phyloP scores from a whole-genome alignment of 2,888 invertebrate species.

The Rhorus exstirpatorius region DNA sequence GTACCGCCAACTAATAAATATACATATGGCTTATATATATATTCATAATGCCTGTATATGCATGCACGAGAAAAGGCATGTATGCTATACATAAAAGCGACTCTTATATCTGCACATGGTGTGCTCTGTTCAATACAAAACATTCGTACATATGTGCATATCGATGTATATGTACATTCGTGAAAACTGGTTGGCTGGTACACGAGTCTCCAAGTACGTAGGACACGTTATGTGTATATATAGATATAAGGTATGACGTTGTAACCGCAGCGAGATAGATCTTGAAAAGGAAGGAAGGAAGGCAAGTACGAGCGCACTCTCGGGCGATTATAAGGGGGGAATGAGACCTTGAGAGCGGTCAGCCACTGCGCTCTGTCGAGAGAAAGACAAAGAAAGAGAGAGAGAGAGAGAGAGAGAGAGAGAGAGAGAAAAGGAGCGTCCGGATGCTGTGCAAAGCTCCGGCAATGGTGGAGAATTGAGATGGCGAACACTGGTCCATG shows the following conservation, averaged over 20 bases:
- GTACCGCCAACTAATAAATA: constrained; percentile 66
- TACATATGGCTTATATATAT: constrained; percentile 4
- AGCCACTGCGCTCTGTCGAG: constrained; percentile 78
- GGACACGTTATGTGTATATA: constrained; percentile 11
- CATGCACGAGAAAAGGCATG: constrained; percentile 29
- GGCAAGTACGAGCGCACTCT: constrained; percentile 56
- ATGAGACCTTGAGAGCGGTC: constrained; percentile 85
- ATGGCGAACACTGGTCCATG: constrained; percentile 54
- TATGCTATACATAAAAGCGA: constrained; percentile 41
- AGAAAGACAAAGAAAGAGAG: constrained; percentile 37
- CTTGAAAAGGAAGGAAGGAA: constrained; percentile 83
- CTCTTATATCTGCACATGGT: constrained; percentile 52
- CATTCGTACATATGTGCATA: constrained; percentile 28
- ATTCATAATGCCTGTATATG: neutral
- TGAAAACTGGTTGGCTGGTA: constrained; percentile 21
- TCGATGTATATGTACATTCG: neutral
- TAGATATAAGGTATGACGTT: constrained; percentile 38
- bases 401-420: constrained; percentile 26
- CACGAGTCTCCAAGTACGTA: constrained; percentile 32
- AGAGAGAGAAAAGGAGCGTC: constrained; percentile 6
- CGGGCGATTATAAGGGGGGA: constrained; percentile 72
- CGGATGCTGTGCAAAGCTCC: constrained; percentile 45
- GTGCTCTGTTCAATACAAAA: constrained; percentile 17
- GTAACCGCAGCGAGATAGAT: constrained; percentile 78
- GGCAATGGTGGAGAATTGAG: constrained; percentile 47